Conservation (phyloP, 2,888 invertebrate species). For the Nycteola revayana region DNA sequence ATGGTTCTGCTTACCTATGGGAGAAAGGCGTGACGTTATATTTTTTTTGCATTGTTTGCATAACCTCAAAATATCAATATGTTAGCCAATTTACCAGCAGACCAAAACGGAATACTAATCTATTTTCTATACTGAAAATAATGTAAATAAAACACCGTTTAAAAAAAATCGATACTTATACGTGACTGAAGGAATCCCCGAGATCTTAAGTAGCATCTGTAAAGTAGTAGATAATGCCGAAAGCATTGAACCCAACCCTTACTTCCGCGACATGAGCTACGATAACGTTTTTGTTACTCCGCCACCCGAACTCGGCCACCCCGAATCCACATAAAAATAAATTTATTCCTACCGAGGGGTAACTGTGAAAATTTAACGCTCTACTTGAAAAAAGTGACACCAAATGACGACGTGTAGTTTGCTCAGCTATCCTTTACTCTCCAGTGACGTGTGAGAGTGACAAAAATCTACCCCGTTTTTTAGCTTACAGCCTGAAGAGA, state of each 20-base stretch:
- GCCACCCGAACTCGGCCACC: slow-evolving; percentile 61
- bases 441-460: slow-evolving; percentile 40
- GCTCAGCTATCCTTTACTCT: slow-evolving; percentile 49
- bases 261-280: slow-evolving; percentile 64
- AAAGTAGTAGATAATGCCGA: slow-evolving; percentile 44
- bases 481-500: slow-evolving; percentile 60
- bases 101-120: too few species aligned
- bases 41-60: too few species aligned
- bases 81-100: too few species aligned
- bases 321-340: slow-evolving; percentile 74
- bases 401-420: slow-evolving; percentile 57
- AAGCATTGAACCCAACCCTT: slow-evolving; percentile 61
- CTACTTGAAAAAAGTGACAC: slow-evolving; percentile 65
- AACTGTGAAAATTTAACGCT: slow-evolving; percentile 74
- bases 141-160: too few species aligned
- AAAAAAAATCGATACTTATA: slow-evolving; percentile 2
- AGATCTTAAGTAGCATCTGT: slow-evolving; percentile 53
- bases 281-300: slow-evolving; percentile 63
- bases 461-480: slow-evolving; percentile 30
- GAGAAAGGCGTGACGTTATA: too few species aligned
- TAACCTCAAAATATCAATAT: too few species aligned
- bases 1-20: too few species aligned
- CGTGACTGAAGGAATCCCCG: slow-evolving; percentile 26
- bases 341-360: slow-evolving; percentile 72
- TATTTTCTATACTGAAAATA: too few species aligned